These are phyloP conservation scores for Mus minutoides DNA, from an alignment of 2,797 vertebrate genomes.

Conservation along the genomic window DNA sequence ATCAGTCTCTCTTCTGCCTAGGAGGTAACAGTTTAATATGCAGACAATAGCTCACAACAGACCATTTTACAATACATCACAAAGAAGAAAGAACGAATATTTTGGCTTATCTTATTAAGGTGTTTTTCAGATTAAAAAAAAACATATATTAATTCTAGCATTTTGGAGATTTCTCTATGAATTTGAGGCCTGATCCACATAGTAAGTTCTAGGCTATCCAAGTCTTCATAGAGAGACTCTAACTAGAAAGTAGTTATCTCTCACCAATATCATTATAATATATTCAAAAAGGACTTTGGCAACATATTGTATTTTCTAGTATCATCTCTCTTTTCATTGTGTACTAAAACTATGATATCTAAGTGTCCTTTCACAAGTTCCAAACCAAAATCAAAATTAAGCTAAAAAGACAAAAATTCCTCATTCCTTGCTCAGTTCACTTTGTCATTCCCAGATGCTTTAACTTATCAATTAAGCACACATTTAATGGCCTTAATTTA, in stretches of 20 bases:
- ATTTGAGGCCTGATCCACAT: no score
- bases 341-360: slow-evolving; percentile 71
- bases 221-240: not conserved
- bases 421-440: not conserved
- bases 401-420: slow-evolving; percentile 54
- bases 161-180: not conserved
- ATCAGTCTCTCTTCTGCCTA: not conserved
- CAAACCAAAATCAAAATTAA: slow-evolving; percentile 59
- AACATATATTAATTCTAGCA: not conserved
- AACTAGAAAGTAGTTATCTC: not conserved
- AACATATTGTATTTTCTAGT: not conserved
- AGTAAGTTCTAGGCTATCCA: not conserved
- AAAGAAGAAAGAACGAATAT: not conserved
- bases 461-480: not conserved
- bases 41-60: not conserved
- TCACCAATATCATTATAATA: not conserved
- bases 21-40: not conserved
- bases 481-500: not conserved
- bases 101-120: not conserved
- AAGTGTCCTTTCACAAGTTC: slow-evolving; percentile 51
- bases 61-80: not conserved
- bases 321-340: slow-evolving; percentile 30
- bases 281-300: not conserved
- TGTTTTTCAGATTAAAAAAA: not conserved
- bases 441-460: not conserved